Evolutionary conservation across 2,888 invertebrate species (phyloP).

Genomic region (Chrysomela aeneicollis): DNA sequence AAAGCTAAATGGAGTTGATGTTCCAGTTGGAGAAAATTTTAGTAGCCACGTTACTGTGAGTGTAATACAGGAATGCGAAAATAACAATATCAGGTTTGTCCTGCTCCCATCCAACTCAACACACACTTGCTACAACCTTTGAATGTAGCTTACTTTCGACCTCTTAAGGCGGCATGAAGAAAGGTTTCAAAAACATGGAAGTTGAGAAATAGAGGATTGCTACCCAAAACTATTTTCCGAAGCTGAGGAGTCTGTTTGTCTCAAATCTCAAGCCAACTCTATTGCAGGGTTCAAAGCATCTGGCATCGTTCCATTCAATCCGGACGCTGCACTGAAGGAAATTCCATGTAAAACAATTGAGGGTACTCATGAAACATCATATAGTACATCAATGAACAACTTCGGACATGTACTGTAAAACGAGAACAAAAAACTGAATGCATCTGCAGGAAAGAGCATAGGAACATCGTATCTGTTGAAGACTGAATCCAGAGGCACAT

Average conservation of each 20-base stretch:
- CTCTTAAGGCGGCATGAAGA: background rate
- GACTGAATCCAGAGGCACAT: slow-evolving; percentile 6
- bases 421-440: slow-evolving; percentile 5
- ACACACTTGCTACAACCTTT: slow-evolving; percentile 4
- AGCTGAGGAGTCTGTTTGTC: background rate
- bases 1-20: slow-evolving; percentile 46
- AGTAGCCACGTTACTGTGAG: slow-evolving; percentile 43
- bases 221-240: background rate
- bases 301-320: slow-evolving; percentile 14
- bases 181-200: background rate
- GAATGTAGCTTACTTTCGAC: slow-evolving; percentile 14
- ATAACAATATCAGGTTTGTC: slow-evolving; percentile 43
- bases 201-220: background rate
- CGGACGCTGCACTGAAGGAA: background rate
- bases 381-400: slow-evolving; percentile 10
- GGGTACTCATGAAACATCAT: slow-evolving; percentile 5
- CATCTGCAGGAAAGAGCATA: slow-evolving; percentile 20
- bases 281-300: slow-evolving; percentile 24
- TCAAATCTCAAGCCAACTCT: slow-evolving; percentile 19
- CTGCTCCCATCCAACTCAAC: background rate
- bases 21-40: slow-evolving; percentile 53
- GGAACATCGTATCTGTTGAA: slow-evolving; percentile 16
- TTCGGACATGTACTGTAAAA: slow-evolving; percentile 11
- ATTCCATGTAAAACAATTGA: background rate
- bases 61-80: slow-evolving; percentile 47